A percentile compares a stretch with the other conserved stretches of the same genome.
phyloP scores from a whole-genome alignment of 1,140 invertebrate species.

The Bradynema listronoti region DNA sequence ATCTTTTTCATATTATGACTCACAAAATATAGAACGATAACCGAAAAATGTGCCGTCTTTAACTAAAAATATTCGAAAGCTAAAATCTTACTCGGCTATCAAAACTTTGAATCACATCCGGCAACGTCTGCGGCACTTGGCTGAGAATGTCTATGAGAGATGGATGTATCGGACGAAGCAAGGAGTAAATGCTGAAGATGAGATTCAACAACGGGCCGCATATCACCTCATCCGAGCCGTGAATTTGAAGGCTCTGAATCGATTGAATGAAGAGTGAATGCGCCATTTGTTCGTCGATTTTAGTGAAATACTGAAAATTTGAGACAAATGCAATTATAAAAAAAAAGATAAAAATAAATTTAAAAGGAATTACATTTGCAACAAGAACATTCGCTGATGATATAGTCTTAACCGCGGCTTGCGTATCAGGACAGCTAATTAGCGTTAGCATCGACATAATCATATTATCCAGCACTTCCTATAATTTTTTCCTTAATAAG shows the following conservation, averaged over 20 bases:
- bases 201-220: conserved; percentile 38
- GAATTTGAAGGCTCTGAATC: conserved; percentile 38
- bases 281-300: conserved; percentile 39
- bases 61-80: not conserved
- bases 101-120: conserved; percentile 34
- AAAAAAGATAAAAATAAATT: not conserved
- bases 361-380: conserved; percentile 22
- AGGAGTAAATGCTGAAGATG: conserved; percentile 38
- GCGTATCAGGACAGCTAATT: conserved; percentile 43
- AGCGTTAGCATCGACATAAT: conserved; percentile 28
- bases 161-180: conserved; percentile 24
- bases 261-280: conserved; percentile 24
- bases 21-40: too few relatives aligned
- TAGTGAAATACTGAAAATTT: conserved; percentile 25
- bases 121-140: conserved; percentile 33
- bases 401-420: conserved; percentile 32
- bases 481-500: conserved; percentile 1
- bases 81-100: conserved; percentile 29
- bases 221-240: conserved; percentile 40
- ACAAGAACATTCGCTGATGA: conserved; percentile 39
- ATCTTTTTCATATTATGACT: too few relatives aligned
- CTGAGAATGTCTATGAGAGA: conserved; percentile 21
- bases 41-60: too few relatives aligned
- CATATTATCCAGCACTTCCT: conserved; percentile 31
- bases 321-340: conserved; percentile 11